Conservation (phyloP, 2,797 vertebrate genomes). For the Diceros bicornis region DNA sequence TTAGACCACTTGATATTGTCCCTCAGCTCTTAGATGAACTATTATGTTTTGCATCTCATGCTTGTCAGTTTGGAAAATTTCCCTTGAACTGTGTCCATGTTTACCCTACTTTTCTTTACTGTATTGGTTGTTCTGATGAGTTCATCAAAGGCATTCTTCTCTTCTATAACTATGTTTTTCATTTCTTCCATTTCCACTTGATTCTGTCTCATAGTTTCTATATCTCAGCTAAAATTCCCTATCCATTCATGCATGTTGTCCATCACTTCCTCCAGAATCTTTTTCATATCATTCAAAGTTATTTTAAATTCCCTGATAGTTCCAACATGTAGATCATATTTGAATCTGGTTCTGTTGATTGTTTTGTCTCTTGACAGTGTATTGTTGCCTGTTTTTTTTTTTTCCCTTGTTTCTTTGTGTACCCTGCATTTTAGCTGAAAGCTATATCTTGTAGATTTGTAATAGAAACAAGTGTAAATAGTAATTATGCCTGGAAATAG, state of each 20-base stretch:
- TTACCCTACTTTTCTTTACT: not conserved
- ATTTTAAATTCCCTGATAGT: not conserved
- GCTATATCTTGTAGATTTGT: not conserved
- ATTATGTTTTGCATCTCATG: no score
- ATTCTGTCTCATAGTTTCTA: not conserved
- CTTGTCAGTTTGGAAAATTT: no score
- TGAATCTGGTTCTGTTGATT: not conserved
- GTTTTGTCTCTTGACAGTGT: not conserved
- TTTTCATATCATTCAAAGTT: not conserved
- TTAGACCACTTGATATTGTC: no score
- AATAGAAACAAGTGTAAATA: not conserved
- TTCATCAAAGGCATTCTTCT: not conserved
- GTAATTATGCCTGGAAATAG: not conserved
- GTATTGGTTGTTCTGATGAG: not conserved
- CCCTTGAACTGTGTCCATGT: no score
- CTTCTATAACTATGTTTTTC: not conserved
- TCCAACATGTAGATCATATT: not conserved
- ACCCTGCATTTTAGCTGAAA: not conserved
- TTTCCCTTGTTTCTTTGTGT: not conserved
- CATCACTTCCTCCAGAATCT: not conserved
- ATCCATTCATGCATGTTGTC: not conserved
- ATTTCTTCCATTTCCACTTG: not conserved
- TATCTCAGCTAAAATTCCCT: not conserved
- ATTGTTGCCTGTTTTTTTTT: not conserved
- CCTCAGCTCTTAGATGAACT: no score